Percentiles rank a stretch among this genome's conserved stretches.
phyloP scores from a whole-genome alignment of 1,140 invertebrate genomes.

The Geopemphigus sp. region DNA sequence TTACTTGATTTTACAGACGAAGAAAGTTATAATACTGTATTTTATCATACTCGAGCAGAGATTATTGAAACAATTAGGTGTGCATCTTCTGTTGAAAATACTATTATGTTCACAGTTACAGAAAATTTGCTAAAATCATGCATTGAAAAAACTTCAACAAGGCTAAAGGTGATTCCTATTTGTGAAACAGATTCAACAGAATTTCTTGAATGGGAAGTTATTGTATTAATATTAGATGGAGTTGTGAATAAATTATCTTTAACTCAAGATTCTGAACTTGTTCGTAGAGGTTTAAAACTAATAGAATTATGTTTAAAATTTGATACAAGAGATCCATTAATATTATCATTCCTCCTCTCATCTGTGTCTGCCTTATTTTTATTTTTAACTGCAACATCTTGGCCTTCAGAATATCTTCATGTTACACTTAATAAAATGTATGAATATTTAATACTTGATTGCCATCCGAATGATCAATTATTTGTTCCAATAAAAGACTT shows the following conservation, averaged over 20 bases:
- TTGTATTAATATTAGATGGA: slow-evolving; percentile 67
- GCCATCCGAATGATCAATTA: slow-evolving; percentile 36
- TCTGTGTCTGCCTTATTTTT: slow-evolving; percentile 88
- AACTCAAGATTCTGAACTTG: slow-evolving; percentile 65
- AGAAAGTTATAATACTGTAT: slow-evolving; percentile 82
- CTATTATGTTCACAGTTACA: slow-evolving; percentile 77
- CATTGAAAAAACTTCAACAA: slow-evolving; percentile 60
- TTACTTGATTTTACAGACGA: slow-evolving; percentile 86
- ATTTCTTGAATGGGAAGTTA: slow-evolving; percentile 82
- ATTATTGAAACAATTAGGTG: slow-evolving; percentile 73
- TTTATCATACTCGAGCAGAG: slow-evolving; percentile 73
- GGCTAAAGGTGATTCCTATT: slow-evolving; percentile 55
- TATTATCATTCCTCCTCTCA: slow-evolving; percentile 78
- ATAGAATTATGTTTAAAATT: slow-evolving; percentile 74
- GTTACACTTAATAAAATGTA: slow-evolving; percentile 44
- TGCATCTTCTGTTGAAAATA: slow-evolving; percentile 73
- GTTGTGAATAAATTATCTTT: slow-evolving; percentile 73
- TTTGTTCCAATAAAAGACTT: slow-evolving; percentile 61
- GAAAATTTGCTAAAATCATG: slow-evolving; percentile 76
- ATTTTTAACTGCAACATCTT: slow-evolving; percentile 77
- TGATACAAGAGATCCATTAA: slow-evolving; percentile 71
- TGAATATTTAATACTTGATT: slow-evolving; percentile 45
- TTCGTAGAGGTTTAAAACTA: slow-evolving; percentile 67
- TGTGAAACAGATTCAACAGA: slow-evolving; percentile 61
- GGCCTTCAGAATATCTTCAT: slow-evolving; percentile 47